phyloP scores from a whole-genome alignment of 2,797 vertebrate genomes.

The Crenuchus spilurus region DNA sequence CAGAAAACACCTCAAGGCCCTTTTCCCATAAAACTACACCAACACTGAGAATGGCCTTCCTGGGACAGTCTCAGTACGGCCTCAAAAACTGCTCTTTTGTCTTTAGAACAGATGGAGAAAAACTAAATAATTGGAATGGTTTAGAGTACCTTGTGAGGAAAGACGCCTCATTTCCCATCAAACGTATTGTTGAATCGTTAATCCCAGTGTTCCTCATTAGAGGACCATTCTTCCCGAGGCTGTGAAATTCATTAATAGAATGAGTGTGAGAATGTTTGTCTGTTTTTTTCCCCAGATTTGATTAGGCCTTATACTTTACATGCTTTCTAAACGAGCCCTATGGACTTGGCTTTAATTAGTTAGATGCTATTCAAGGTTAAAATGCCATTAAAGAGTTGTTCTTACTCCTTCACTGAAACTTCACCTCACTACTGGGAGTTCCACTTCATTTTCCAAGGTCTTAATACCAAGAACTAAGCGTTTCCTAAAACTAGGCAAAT shows the following conservation, averaged over 20 bases:
- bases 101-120: background rate
- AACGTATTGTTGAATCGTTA: constrained; percentile 58
- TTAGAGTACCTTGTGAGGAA: background rate
- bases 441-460: background rate
- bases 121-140: constrained; percentile 17
- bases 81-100: background rate
- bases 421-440: constrained; percentile 15
- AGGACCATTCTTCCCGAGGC: constrained; percentile 62
- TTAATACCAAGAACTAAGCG: background rate
- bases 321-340: constrained; percentile 54
- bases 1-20: constrained; percentile 1
- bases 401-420: constrained; percentile 46
- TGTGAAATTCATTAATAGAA: constrained; percentile 63
- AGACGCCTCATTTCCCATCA: constrained; percentile 33
- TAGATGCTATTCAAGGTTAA: constrained; percentile 60
- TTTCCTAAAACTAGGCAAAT: constrained; percentile 1
- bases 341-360: constrained; percentile 64
- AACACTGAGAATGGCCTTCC: background rate
- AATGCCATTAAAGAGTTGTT: constrained; percentile 53
- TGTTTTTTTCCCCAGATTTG: constrained; percentile 56
- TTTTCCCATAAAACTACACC: background rate
- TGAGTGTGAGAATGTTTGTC: constrained; percentile 54
- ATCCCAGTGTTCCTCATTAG: constrained; percentile 74
- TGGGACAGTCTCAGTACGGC: background rate
- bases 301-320: constrained; percentile 27